phyloP scores from a whole-genome alignment of 2,888 invertebrate genomes.

The Nycteola revayana region DNA sequence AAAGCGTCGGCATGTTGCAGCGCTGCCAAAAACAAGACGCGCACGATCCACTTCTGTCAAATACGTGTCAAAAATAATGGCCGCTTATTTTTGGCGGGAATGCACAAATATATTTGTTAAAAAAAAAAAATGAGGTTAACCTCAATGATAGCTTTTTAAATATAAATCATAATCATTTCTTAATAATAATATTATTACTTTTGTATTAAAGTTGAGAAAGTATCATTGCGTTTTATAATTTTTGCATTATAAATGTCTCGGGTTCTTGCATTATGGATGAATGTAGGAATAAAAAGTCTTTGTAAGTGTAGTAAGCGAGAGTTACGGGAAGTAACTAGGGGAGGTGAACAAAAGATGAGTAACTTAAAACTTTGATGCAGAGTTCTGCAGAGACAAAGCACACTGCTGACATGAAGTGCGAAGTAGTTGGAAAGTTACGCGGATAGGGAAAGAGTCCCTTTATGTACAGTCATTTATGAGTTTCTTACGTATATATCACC shows the following conservation, averaged over 20 bases:
- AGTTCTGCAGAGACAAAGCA: slow-evolving; percentile 23
- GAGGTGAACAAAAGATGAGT: slow-evolving; percentile 34
- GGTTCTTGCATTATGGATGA: slow-evolving; percentile 11
- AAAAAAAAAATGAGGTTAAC: slow-evolving; percentile 52
- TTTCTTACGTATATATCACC: too few relatives aligned
- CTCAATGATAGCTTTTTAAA: slow-evolving; percentile 38
- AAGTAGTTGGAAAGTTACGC: slow-evolving; percentile 10
- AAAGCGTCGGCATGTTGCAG: slow-evolving; percentile 21
- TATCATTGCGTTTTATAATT: slow-evolving; percentile 1
- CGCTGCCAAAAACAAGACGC: slow-evolving; percentile 52
- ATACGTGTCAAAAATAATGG: slow-evolving; percentile 63
- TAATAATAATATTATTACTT: slow-evolving; percentile 24
- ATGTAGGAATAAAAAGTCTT: slow-evolving; percentile 15
- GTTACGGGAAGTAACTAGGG: slow-evolving; percentile 29
- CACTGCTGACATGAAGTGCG: too few relatives aligned
- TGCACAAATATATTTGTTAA: slow-evolving; percentile 57
- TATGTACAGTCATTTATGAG: too few relatives aligned
- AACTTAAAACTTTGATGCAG: slow-evolving; percentile 28
- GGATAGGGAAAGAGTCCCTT: too few relatives aligned
- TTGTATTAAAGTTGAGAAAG: slow-evolving; percentile 3
- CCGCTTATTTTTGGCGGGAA: slow-evolving; percentile 71
- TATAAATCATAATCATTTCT: slow-evolving; percentile 33
- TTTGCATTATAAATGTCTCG: slow-evolving; percentile 4
- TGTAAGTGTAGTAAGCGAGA: slow-evolving; percentile 21
- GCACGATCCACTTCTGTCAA: slow-evolving; percentile 73